Conservation (phyloP, 1,140 invertebrate species). For the Drosophila willistoni region DNA sequence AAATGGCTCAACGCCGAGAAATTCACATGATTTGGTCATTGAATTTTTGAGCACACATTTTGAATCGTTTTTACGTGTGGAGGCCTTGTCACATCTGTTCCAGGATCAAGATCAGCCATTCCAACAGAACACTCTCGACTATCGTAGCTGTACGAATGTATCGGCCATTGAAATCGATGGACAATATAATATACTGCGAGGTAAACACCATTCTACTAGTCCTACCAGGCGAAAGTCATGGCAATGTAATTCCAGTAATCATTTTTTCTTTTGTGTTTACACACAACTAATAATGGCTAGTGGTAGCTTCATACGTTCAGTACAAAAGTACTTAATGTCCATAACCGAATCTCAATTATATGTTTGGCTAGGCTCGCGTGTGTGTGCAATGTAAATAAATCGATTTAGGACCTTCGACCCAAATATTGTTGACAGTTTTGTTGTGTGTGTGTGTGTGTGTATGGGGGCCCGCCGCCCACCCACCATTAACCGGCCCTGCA, state of each 20-base stretch:
- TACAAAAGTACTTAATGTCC: not conserved
- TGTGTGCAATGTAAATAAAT: conserved; percentile 1
- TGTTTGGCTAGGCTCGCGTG: not conserved
- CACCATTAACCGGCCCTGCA: not conserved
- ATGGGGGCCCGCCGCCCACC: not conserved
- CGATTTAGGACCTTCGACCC: not conserved
- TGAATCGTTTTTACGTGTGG: conserved; percentile 95
- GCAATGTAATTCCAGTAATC: too few species aligned
- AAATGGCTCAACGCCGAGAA: conserved; percentile 4
- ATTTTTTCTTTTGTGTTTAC: too few species aligned
- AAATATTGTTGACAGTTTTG: conserved; percentile 7
- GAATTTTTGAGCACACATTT: conserved; percentile 92
- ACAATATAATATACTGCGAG: conserved; percentile 59
- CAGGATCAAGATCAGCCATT: conserved; percentile 85
- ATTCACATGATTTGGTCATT: conserved; percentile 28
- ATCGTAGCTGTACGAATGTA: conserved; percentile 83
- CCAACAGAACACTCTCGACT: conserved; percentile 71
- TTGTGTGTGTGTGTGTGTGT: not conserved
- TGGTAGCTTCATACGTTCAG: not conserved
- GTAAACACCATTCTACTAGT: conserved; percentile 24
- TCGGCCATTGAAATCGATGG: conserved; percentile 83
- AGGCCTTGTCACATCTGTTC: conserved; percentile 95
- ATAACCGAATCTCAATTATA: not conserved
- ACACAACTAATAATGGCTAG: too few species aligned
- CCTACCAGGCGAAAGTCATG: too few species aligned